These are phyloP conservation scores for Barnardius zonarius DNA, from an alignment of 2,113 vertebrate species.

Conservation along the genomic window DNA sequence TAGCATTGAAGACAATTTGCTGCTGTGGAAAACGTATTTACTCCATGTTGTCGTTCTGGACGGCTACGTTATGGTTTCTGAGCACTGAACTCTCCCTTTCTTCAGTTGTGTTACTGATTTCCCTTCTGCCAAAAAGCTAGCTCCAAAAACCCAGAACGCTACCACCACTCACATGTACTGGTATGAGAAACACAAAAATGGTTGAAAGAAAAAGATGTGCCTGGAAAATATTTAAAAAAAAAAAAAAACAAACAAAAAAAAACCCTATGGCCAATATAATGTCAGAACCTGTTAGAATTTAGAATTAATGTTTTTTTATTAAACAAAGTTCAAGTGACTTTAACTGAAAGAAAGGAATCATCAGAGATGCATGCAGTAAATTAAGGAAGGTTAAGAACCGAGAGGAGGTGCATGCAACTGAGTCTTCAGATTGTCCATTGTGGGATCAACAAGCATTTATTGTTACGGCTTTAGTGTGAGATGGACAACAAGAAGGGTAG, in stretches of 20 bases:
- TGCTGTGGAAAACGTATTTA: background rate
- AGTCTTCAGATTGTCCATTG: background rate
- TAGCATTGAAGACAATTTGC: background rate
- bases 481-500: background rate
- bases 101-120: background rate
- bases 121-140: background rate
- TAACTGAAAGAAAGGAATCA: background rate
- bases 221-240: background rate
- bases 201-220: background rate
- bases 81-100: background rate
- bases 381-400: background rate
- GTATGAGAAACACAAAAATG: background rate
- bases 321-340: background rate
- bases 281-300: background rate
- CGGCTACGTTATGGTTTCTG: background rate
- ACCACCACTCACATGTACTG: fast-evolving
- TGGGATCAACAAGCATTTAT: background rate
- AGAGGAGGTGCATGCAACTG: background rate
- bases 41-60: fast-evolving
- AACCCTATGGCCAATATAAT: background rate
- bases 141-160: background rate
- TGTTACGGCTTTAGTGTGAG: background rate
- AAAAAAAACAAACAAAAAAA: background rate
- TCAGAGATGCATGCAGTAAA: background rate
- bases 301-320: background rate